phyloP scores from a whole-genome alignment of 2,113 vertebrate species.

The Actinemys pallida region DNA sequence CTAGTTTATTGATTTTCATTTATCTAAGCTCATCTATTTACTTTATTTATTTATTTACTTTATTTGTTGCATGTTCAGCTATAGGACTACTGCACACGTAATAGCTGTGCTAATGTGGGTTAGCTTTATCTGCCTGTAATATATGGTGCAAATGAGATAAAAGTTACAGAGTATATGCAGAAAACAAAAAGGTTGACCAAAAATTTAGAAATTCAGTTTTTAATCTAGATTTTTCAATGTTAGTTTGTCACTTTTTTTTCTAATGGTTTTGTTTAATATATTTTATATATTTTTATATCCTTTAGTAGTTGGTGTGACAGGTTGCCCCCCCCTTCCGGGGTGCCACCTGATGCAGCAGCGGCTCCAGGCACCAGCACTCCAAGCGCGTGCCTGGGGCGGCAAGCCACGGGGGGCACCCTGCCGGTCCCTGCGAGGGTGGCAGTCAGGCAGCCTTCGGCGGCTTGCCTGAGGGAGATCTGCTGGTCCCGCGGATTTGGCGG shows the following conservation, averaged over 20 bases:
- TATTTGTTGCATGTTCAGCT: conserved; percentile 1
- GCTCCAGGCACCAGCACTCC: too few relatives aligned
- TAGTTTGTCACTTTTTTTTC: not conserved
- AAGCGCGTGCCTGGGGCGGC: too few relatives aligned
- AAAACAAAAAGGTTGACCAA: fast-evolving
- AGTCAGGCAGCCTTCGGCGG: too few relatives aligned
- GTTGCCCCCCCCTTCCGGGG: too few relatives aligned
- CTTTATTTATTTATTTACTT: not conserved
- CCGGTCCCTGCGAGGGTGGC: too few relatives aligned
- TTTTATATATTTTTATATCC: not conserved
- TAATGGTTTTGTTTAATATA: not conserved
- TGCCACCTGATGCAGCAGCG: too few relatives aligned
- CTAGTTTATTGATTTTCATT: conserved; percentile 81
- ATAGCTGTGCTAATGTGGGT: not conserved
- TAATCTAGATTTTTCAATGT: not conserved
- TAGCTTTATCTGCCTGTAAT: fast-evolving
- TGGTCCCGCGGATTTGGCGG: too few relatives aligned
- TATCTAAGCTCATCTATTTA: conserved; percentile 70
- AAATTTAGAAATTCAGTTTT: not conserved
- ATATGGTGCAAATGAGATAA: fast-evolving
- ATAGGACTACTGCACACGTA: not conserved
- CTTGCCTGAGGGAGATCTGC: too few relatives aligned
- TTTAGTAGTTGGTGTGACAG: not conserved
- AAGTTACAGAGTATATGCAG: not conserved
- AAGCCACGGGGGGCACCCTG: too few relatives aligned